phyloP scores from a whole-genome alignment of 2,113 vertebrate species.

The Corvus cornix region DNA sequence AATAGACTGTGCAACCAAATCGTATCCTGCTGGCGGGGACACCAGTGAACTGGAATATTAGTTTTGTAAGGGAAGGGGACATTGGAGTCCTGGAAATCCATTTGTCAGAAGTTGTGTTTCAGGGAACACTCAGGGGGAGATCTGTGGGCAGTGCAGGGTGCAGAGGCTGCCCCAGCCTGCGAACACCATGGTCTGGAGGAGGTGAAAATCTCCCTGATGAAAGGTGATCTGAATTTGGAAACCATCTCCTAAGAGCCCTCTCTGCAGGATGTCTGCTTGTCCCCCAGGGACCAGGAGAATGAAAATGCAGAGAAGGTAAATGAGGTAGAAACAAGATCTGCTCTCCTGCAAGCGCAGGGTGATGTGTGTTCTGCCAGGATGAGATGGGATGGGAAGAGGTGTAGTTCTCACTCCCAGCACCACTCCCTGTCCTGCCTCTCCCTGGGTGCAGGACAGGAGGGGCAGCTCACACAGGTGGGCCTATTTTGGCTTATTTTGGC shows the following conservation, averaged over 20 bases:
- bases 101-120: slow-evolving; percentile 22
- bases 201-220: not conserved
- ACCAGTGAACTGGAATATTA: slow-evolving; percentile 47
- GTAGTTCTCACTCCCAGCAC: not conserved
- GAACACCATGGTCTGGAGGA: fast-evolving
- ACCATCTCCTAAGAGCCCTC: not conserved
- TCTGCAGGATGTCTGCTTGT: not conserved
- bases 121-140: not conserved
- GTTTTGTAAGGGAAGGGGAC: slow-evolving; percentile 26
- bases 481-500: not conserved
- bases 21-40: slow-evolving; percentile 14
- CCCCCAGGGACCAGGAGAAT: not conserved
- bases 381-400: fast-evolving
- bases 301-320: not conserved
- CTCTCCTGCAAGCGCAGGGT: not conserved
- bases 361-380: not conserved
- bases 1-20: slow-evolving; percentile 64
- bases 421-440: not conserved
- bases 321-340: not conserved
- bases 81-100: not conserved
- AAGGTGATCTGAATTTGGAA: not conserved
- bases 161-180: not conserved
- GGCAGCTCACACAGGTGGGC: not conserved
- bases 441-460: not conserved
- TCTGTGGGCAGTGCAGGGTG: not conserved